Base-by-base conservation (phyloP, 2,797 vertebrate species). In the Oreochromis grahami region DNA sequence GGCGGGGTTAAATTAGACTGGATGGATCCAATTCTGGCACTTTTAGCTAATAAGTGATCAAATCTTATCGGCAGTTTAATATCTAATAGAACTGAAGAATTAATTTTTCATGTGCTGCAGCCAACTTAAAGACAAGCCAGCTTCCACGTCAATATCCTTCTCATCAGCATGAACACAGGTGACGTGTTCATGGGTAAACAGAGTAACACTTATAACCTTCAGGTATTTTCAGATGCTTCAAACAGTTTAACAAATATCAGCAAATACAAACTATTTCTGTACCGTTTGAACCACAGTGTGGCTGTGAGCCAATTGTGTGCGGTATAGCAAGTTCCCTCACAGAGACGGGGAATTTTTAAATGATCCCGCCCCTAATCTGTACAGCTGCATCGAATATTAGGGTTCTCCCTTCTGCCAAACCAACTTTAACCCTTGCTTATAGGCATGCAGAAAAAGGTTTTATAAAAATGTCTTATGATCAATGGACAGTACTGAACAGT, bases 371-470 rank as follows among this genome's bases (percentile, higher is more conserved):
- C 19, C 34, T 63, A 63, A 38, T 38, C 34, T 3, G 1, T 63
- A 63, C 19, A 29, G 43, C 68, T 48, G 26, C 43, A 32, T 8
- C 19, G 3, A 12, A 72, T 72, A 29, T 48, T 70, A 68, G 12
- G 14, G n/a, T 41, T 65, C 12, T 41, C 14, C 9, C 43, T 48
- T 26, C 43, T 50, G 6, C 24, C 43, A 72, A 32, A 12, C 68
- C 68, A 24, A 48, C 43, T 29, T 48, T 72, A 32, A 8, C 15
- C 24, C 0, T 29, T 74, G 26, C 1, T 74, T n/a, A 72, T 7
- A 48, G n/a, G 15, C 6, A 55, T 3, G 2, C 14, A 12, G 26
- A 9, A 50, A 41, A 72, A 7, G 4, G 0, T 7, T 24, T 45
- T 26, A 15, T 0, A 2, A 26, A 70, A 50, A 50, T 1, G 32